Evolutionary conservation across 2,113 vertebrate genomes (phyloP).

Genomic region (Trematomus loennbergii): DNA sequence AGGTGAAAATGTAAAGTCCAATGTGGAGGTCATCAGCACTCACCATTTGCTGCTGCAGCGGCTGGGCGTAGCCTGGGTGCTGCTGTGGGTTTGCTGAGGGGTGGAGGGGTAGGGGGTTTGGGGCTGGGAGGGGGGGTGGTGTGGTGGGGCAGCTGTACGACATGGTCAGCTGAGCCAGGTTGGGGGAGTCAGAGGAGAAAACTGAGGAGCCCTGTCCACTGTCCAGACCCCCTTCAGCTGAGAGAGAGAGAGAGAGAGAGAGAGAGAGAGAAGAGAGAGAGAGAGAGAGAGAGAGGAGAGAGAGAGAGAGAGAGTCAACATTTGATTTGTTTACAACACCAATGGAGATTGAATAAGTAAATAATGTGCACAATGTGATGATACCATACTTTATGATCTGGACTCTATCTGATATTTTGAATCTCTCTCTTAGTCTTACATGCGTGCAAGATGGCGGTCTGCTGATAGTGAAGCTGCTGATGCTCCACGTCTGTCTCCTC

Average conservation of each 20-base stretch:
- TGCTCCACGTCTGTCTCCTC: conserved; percentile 93
- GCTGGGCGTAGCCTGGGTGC: conserved; percentile 86
- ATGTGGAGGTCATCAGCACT: conserved; percentile 72
- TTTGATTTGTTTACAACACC: no score
- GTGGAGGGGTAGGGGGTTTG: conserved; percentile 81
- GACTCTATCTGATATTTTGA: background rate
- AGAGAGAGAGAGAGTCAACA: background rate
- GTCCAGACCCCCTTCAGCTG: conserved; percentile 91
- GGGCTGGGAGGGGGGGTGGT: conserved; percentile 82
- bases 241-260: background rate
- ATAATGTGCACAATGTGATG: background rate
- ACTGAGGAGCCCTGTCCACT: conserved; percentile 94
- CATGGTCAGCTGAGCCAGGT: conserved; percentile 88
- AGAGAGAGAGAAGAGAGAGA: background rate
- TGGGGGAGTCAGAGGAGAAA: conserved; percentile 87
- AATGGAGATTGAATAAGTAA: no score
- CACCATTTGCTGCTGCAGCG: conserved; percentile 91
- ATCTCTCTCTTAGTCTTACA: conserved; percentile 83
- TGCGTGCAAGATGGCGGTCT: conserved; percentile 85
- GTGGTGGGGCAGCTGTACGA: conserved; percentile 88
- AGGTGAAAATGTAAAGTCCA: background rate
- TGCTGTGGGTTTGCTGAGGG: conserved; percentile 81
- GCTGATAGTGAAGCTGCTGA: conserved; percentile 91
- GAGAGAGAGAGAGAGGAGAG: conserved; percentile 1
- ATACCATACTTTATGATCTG: background rate